Conservation (phyloP, 2,113 vertebrate species). For the Paradisaea rubra region DNA sequence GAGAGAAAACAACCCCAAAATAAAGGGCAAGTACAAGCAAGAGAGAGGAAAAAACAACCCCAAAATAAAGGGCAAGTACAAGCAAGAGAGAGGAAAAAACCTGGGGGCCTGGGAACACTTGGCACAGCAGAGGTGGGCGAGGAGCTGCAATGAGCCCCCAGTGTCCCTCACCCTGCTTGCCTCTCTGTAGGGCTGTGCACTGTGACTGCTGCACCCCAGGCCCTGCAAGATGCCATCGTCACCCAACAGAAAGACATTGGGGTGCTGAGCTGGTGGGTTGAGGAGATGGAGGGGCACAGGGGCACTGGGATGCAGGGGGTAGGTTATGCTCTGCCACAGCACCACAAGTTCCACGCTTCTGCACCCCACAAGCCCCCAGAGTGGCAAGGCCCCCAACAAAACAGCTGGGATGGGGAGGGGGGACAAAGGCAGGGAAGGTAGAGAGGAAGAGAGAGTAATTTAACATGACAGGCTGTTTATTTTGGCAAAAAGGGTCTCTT, state of each 20-base stretch:
- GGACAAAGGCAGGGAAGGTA: background rate
- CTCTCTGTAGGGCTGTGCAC: conserved; percentile 51
- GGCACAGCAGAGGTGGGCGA: rapidly evolving
- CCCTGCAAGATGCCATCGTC: conserved; percentile 62
- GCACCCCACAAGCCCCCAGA: background rate
- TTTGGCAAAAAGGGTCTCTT: conserved; percentile 75
- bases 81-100: background rate
- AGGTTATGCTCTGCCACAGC: background rate
- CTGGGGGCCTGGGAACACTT: rapidly evolving
- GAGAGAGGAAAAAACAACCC: background rate
- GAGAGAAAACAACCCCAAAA: background rate
- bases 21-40: background rate
- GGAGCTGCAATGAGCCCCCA: rapidly evolving
- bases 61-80: background rate
- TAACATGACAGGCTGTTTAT: conserved; percentile 79
- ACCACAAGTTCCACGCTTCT: rapidly evolving
- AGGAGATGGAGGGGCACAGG: conserved; percentile 53
- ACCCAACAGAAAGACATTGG: background rate
- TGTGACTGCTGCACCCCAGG: conserved; percentile 53
- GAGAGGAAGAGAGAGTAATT: conserved; percentile 62
- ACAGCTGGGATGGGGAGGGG: background rate
- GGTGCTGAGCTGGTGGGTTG: background rate
- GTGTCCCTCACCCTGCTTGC: background rate
- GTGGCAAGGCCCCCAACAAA: background rate
- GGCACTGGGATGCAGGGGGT: background rate